Percentiles rank a stretch among this genome's conserved stretches.
Evolutionary conservation across 2,888 invertebrate genomes (phyloP).

Genomic region (Scaptomyza cyrtandrae): DNA sequence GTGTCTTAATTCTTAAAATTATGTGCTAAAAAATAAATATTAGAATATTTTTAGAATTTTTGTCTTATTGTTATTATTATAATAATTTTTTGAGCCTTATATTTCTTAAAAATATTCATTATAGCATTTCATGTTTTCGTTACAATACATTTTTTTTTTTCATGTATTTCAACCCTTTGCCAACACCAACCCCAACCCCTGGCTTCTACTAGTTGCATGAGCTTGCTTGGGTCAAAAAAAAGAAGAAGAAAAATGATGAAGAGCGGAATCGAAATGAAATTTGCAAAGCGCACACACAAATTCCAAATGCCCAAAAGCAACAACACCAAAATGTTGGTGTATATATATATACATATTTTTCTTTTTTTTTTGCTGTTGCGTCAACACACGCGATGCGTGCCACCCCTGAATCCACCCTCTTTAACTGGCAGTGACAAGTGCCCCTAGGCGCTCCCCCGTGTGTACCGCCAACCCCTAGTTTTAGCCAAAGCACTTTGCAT

Average conservation of each 20-base stretch:
- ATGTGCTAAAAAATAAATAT: no score
- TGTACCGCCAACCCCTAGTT: not conserved
- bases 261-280: slow-evolving; percentile 52
- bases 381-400: slow-evolving; percentile 33
- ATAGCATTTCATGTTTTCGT: no score
- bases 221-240: slow-evolving; percentile 39
- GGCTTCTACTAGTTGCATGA: slow-evolving; percentile 51
- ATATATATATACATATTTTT: not conserved
- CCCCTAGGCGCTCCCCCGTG: not conserved
- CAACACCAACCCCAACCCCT: not conserved
- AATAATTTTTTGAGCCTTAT: no score
- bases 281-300: slow-evolving; percentile 53
- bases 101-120: no score
- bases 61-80: no score
- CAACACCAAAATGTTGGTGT: not conserved
- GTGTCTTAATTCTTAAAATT: no score
- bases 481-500: slow-evolving; percentile 68
- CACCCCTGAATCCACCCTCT: not conserved
- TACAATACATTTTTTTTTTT: not conserved
- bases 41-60: no score
- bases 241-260: slow-evolving; percentile 1
- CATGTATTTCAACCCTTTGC: not conserved
- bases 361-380: slow-evolving; percentile 31
- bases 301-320: slow-evolving; percentile 57
- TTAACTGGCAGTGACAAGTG: slow-evolving; percentile 5